Conservation (phyloP, 2,113 vertebrate genomes). For the Saccopteryx leptura region DNA sequence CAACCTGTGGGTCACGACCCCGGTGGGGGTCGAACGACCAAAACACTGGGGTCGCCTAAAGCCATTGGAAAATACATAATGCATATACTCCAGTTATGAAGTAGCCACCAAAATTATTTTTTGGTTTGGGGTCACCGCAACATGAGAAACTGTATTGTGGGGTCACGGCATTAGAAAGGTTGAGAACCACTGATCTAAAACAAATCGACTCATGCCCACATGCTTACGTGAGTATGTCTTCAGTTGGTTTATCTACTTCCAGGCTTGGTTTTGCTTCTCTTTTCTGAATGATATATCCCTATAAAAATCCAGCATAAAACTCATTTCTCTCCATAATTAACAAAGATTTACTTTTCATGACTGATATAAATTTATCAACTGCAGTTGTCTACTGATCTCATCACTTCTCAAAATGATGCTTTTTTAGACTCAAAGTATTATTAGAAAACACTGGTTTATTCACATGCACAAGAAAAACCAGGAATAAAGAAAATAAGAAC, state of each 20-base stretch:
- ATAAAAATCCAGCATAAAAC: conserved; percentile 67
- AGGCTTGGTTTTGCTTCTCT: conserved; percentile 96
- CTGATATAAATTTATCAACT: background rate
- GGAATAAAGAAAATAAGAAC: conserved; percentile 26
- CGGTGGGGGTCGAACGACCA: too few relatives aligned
- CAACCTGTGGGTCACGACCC: too few relatives aligned
- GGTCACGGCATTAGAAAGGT: too few relatives aligned
- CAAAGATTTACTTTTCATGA: background rate
- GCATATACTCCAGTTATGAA: too few relatives aligned
- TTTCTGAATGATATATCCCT: conserved; percentile 98
- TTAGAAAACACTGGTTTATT: background rate
- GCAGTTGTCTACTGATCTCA: background rate
- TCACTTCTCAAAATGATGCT: background rate
- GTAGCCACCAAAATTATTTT: too few relatives aligned
- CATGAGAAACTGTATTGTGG: too few relatives aligned
- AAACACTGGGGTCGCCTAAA: too few relatives aligned
- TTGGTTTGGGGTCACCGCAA: too few relatives aligned
- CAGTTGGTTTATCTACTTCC: conserved; percentile 90
- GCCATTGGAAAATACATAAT: too few relatives aligned
- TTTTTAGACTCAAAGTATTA: background rate
- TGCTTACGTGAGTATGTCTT: conserved; percentile 97
- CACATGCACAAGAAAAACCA: background rate
- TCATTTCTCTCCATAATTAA: conserved; percentile 58
- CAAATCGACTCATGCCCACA: conserved; percentile 45
- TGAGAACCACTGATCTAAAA: background rate